These are phyloP conservation scores for Drosophila infuscata DNA, from an alignment of 2,888 invertebrate species.

Conservation along the genomic window DNA sequence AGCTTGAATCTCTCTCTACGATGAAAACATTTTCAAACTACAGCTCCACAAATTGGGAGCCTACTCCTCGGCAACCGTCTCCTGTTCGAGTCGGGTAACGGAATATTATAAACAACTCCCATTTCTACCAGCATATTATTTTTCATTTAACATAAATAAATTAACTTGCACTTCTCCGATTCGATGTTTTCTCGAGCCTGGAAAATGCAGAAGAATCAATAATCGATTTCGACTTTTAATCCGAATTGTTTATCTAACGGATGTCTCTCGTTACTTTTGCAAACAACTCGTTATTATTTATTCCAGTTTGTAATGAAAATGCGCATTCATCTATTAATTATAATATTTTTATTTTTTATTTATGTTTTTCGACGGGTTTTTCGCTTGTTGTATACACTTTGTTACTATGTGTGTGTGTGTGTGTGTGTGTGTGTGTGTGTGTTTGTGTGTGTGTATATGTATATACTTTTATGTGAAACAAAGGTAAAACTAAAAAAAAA, in stretches of 20 bases:
- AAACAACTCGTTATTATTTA: not conserved
- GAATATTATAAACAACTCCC: not conserved
- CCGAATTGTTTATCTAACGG: not conserved
- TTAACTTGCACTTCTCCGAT: no score
- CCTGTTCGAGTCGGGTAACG: not conserved
- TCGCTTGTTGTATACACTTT: conserved; percentile 41
- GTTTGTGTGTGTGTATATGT: conserved; percentile 14
- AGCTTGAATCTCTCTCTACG: not conserved
- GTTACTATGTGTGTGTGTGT: conserved; percentile 12
- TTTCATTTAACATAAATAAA: not conserved
- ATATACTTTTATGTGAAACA: conserved; percentile 1
- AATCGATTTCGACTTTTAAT: not conserved
- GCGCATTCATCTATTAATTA: conserved; percentile 11
- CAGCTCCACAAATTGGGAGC: not conserved
- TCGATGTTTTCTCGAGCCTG: not conserved
- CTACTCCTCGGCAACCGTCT: conserved; percentile 6
- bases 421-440: conserved; percentile 7
- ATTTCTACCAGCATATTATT: not conserved
- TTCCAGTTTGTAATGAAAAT: conserved; percentile 4
- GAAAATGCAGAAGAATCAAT: not conserved
- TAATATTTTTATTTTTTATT: conserved; percentile 42
- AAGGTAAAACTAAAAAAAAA: conserved; percentile 3
- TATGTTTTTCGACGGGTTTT: conserved; percentile 51
- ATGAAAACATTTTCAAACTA: conserved; percentile 17
- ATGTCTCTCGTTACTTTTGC: not conserved